Evolutionary conservation across 2,888 invertebrate genomes (phyloP).

Genomic region (Clusia tigrina): DNA sequence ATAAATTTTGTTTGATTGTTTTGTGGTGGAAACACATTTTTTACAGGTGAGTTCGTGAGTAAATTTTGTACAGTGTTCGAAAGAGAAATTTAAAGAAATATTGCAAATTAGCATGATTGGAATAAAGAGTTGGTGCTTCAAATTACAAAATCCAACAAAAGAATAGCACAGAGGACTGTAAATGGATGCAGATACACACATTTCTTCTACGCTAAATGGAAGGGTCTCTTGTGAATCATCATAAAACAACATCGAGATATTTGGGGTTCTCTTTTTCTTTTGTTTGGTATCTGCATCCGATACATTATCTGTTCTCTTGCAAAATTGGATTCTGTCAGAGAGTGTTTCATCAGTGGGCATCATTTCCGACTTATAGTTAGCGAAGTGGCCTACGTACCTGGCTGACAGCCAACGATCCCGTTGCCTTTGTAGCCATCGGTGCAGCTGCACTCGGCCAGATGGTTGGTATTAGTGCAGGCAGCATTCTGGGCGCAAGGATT

Average conservation of each 20-base stretch:
- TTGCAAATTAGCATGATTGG: conserved; percentile 42
- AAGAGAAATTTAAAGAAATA: conserved; percentile 41
- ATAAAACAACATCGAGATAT: too few relatives aligned
- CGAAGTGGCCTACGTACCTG: conserved; percentile 69
- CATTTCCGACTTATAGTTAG: too few relatives aligned
- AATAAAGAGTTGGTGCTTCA: conserved; percentile 13
- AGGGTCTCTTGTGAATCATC: too few relatives aligned
- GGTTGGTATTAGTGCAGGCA: conserved; percentile 86
- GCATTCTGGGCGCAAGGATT: conserved; percentile 86
- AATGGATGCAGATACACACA: too few relatives aligned
- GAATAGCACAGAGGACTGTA: too few relatives aligned
- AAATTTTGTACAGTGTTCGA: conserved; percentile 58
- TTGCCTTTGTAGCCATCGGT: conserved; percentile 87
- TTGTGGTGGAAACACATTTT: conserved; percentile 43
- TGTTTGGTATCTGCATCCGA: too few relatives aligned
- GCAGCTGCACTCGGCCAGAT: conserved; percentile 86
- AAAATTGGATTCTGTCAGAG: too few relatives aligned
- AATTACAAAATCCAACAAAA: background rate
- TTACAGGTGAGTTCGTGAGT: conserved; percentile 45
- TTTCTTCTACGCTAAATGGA: too few relatives aligned
- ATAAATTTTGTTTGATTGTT: conserved; percentile 32
- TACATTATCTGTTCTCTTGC: too few relatives aligned
- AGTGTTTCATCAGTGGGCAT: too few relatives aligned
- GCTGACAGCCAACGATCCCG: conserved; percentile 81
- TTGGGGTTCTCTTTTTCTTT: too few relatives aligned